Evolutionary conservation across 2,797 vertebrate genomes (phyloP).

Genomic region (Microchirus variegatus): DNA sequence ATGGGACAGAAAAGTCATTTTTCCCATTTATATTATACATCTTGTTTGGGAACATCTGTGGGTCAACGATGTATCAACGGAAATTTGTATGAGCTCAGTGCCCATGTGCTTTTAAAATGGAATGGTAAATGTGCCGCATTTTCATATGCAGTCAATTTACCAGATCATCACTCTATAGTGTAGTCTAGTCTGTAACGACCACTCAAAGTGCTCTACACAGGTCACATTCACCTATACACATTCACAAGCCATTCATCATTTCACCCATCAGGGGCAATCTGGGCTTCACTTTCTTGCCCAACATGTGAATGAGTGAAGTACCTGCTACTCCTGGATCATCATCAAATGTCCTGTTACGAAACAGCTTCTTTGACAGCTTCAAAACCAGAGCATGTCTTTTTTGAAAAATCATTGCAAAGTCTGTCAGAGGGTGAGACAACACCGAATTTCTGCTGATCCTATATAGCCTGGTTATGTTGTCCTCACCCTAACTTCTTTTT

Average conservation of each 20-base stretch:
- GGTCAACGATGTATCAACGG: neutral
- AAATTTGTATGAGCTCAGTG: neutral
- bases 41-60: neutral
- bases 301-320: neutral
- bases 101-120: neutral
- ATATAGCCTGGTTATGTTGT: too few relatives aligned
- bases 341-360: conserved; percentile 2
- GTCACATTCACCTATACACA: neutral
- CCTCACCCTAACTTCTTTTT: too few relatives aligned
- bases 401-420: too few relatives aligned
- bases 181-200: neutral
- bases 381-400: too few relatives aligned
- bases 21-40: too few relatives aligned
- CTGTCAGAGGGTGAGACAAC: too few relatives aligned
- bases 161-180: neutral
- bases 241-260: neutral
- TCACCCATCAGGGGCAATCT: neutral
- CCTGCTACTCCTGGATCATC: neutral
- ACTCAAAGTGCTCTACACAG: neutral
- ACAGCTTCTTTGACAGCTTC: too few relatives aligned
- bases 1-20: too few relatives aligned
- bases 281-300: neutral
- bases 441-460: too few relatives aligned
- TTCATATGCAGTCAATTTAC: neutral
- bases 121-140: neutral